Conservation (phyloP, 2,888 invertebrate genomes). For the Chironomus riparius region DNA sequence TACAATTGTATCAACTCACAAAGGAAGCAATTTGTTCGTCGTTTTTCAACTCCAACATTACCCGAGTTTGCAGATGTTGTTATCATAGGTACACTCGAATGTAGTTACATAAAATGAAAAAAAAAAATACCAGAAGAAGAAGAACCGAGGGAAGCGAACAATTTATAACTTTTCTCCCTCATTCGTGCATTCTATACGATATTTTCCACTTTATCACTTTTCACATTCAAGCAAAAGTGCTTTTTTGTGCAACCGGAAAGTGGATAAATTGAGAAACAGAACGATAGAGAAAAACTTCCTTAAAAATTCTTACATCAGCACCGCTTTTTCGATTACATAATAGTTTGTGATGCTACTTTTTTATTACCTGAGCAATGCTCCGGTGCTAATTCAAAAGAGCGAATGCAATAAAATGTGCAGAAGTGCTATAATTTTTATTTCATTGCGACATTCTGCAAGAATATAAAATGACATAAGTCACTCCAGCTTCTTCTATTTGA, state of each 20-base stretch:
- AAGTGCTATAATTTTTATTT: background rate
- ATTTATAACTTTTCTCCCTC: background rate
- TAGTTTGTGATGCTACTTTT: background rate
- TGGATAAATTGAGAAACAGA: background rate
- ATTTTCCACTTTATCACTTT: background rate
- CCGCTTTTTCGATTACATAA: background rate
- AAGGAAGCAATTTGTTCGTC: background rate
- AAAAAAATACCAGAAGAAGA: background rate
- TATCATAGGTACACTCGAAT: constrained; percentile 18
- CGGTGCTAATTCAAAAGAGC: background rate
- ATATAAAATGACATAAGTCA: background rate
- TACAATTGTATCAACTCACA: background rate
- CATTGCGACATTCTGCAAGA: background rate
- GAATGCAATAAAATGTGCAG: background rate
- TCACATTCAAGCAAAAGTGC: background rate
- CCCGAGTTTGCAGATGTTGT: constrained; percentile 27
- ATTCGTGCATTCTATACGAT: background rate
- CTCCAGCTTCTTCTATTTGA: too few species aligned
- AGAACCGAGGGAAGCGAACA: background rate
- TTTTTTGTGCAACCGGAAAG: background rate
- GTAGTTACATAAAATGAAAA: background rate
- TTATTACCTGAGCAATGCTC: background rate
- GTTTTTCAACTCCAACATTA: constrained; percentile 12
- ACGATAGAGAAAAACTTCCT: background rate
- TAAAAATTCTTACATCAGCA: background rate